Evolutionary conservation across 2,113 vertebrate species (phyloP).

Genomic region (Athene cunicularia): DNA sequence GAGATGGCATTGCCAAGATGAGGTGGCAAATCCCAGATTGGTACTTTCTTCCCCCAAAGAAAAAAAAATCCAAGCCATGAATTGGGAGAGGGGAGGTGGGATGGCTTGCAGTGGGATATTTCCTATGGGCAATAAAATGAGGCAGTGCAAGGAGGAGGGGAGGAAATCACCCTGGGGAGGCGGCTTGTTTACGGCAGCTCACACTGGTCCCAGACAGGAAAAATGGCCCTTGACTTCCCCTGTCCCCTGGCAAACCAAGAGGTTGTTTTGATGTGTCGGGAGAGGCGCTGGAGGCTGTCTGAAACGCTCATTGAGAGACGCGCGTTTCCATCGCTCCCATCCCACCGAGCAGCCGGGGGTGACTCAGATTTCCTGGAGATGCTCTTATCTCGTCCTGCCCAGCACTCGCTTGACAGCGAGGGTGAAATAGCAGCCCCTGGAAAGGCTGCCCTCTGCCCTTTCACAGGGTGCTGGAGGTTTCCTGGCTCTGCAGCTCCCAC

Average conservation of each 20-base stretch:
- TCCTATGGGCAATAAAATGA: not conserved
- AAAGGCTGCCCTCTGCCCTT: not conserved
- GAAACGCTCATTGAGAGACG: not conserved
- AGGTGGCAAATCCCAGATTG: fast-evolving
- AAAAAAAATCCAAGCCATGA: not conserved
- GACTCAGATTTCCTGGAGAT: constrained; percentile 40
- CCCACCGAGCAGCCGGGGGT: not conserved
- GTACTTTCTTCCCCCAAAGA: not conserved
- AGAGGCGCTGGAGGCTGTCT: not conserved
- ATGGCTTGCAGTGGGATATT: fast-evolving
- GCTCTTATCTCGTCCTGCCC: constrained; percentile 29
- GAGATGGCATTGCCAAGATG: not conserved
- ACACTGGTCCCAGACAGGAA: not conserved
- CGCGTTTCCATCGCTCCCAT: not conserved
- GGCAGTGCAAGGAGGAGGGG: not conserved
- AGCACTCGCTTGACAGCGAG: fast-evolving
- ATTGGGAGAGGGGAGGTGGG: not conserved
- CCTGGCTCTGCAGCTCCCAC: not conserved
- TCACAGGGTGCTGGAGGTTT: not conserved
- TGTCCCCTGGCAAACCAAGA: not conserved
- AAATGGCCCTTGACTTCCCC: not conserved
- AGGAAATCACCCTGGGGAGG: not conserved
- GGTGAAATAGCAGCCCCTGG: not conserved
- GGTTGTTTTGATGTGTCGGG: not conserved
- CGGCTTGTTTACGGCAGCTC: not conserved